phyloP scores from a whole-genome alignment of 1,140 invertebrate genomes.

The Pristionchus pacificus region DNA sequence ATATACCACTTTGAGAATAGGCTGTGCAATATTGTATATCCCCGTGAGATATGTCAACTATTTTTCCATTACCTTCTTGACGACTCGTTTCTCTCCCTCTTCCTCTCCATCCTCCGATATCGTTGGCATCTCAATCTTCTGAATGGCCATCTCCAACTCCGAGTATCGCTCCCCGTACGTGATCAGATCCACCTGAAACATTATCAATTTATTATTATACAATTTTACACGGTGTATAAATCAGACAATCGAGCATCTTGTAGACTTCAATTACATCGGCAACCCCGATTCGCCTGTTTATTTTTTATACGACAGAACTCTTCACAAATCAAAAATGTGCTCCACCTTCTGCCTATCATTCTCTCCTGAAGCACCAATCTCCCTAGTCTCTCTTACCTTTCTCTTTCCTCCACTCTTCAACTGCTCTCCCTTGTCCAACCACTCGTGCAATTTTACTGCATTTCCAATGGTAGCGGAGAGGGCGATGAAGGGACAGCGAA shows the following conservation, averaged over 20 bases:
- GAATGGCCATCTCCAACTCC: slow-evolving; percentile 49
- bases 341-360: slow-evolving; percentile 25
- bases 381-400: too few species aligned
- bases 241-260: too few species aligned
- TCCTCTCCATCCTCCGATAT: not conserved
- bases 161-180: slow-evolving; percentile 54
- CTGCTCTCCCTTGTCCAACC: slow-evolving; percentile 44
- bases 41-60: too few species aligned
- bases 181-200: slow-evolving; percentile 47
- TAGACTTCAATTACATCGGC: too few species aligned
- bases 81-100: not conserved
- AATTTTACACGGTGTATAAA: too few species aligned
- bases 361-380: too few species aligned
- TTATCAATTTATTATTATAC: not conserved
- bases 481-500: slow-evolving; percentile 54
- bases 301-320: too few species aligned
- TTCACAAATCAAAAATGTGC: too few species aligned
- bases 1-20: not conserved
- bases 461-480: slow-evolving; percentile 55
- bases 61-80: not conserved
- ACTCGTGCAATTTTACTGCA: slow-evolving; percentile 43
- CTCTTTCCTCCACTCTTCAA: slow-evolving; percentile 31
- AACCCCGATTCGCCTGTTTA: too few species aligned
- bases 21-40: too few species aligned
- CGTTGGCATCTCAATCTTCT: slow-evolving; percentile 30